A percentile compares a stretch with the other conserved stretches of the same genome.
Evolutionary conservation across 2,888 invertebrate species (phyloP).

Genomic region (Tachina lurida): DNA sequence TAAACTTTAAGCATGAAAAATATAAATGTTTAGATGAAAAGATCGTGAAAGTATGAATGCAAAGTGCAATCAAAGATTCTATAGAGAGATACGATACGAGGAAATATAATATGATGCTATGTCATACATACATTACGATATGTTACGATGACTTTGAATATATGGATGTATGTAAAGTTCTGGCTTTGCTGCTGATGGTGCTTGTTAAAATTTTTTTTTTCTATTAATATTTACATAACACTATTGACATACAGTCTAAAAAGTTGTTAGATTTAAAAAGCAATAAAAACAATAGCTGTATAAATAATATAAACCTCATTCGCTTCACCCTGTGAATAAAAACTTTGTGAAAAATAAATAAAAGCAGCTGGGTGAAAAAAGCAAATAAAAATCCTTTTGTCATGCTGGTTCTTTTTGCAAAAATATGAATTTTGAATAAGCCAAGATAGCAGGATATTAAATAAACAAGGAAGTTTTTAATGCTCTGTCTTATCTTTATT

Average conservation of each 20-base stretch:
- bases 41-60: slow-evolving; percentile 38
- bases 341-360: neutral
- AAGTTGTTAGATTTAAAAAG: slow-evolving; percentile 60
- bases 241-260: slow-evolving; percentile 72
- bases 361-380: slow-evolving; percentile 9
- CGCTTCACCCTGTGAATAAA: neutral
- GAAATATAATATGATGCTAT: slow-evolving; percentile 17
- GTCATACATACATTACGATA: neutral
- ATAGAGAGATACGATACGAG: slow-evolving; percentile 68
- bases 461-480: slow-evolving; percentile 58
- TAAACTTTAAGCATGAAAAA: slow-evolving; percentile 1
- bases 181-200: slow-evolving; percentile 19
- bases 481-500: neutral
- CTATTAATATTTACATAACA: slow-evolving; percentile 70
- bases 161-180: slow-evolving; percentile 35
- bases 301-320: neutral
- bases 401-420: slow-evolving; percentile 19
- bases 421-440: slow-evolving; percentile 19
- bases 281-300: slow-evolving; percentile 39
- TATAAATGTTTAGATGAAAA: slow-evolving; percentile 34
- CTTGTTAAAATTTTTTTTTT: slow-evolving; percentile 32
- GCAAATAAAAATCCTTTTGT: neutral
- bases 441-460: slow-evolving; percentile 48
- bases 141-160: slow-evolving; percentile 65
- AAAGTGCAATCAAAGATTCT: slow-evolving; percentile 71